These are phyloP conservation scores for Clarias laeviceps DNA, from an alignment of 2,797 vertebrate species.

Conservation along the genomic window DNA sequence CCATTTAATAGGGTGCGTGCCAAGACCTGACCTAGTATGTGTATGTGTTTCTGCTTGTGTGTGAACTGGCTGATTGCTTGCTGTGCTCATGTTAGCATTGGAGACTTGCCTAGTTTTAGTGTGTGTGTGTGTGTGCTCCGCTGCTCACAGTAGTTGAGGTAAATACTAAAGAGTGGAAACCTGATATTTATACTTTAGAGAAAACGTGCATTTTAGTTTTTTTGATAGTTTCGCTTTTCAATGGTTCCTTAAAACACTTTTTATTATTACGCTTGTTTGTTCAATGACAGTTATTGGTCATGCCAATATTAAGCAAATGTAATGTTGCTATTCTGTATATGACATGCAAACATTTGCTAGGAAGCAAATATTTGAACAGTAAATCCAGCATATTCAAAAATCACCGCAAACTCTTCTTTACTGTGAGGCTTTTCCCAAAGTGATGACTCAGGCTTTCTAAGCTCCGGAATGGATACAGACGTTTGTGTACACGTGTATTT, in stretches of 20 bases:
- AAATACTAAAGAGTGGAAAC: slow-evolving; percentile 17
- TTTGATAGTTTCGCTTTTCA: slow-evolving; percentile 5
- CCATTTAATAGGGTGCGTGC: slow-evolving; percentile 43
- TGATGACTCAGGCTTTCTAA: background rate
- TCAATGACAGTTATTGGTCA: slow-evolving; percentile 25
- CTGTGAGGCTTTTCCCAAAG: background rate
- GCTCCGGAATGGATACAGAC: background rate
- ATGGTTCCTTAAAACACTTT: slow-evolving; percentile 1
- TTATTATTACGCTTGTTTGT: slow-evolving; percentile 4
- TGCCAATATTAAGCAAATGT: slow-evolving; percentile 28
- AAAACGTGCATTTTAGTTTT: background rate
- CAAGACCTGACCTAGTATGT: slow-evolving; percentile 45
- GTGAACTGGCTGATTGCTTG: slow-evolving; percentile 54
- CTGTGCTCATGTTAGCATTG: slow-evolving; percentile 55
- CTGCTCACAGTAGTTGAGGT: slow-evolving; percentile 25
- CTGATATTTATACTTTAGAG: slow-evolving; percentile 16
- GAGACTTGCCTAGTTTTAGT: slow-evolving; percentile 57
- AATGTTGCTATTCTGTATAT: slow-evolving; percentile 1
- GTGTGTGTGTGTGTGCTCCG: slow-evolving; percentile 26
- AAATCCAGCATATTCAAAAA: slow-evolving; percentile 14
- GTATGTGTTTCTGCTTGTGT: slow-evolving; percentile 52
- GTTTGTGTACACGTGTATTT: background rate
- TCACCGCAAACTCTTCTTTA: background rate
- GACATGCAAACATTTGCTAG: slow-evolving; percentile 9
- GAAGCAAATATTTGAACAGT: slow-evolving; percentile 38